Conservation (phyloP, 2,888 invertebrate species). For the Nomada goodeniana region DNA sequence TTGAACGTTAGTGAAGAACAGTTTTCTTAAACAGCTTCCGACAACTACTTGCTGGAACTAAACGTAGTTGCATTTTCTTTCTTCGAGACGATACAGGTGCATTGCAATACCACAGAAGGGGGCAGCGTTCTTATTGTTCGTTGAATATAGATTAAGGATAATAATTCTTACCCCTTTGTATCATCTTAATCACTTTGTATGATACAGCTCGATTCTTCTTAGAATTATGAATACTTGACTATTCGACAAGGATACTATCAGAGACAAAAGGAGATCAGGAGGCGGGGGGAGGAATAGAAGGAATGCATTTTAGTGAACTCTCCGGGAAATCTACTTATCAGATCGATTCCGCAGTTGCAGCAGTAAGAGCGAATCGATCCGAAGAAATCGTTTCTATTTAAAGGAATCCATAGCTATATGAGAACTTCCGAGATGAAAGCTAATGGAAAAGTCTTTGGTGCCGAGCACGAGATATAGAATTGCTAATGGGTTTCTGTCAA, state of each 20-base stretch:
- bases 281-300: neutral
- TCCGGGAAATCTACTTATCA: conserved; percentile 9
- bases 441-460: conserved; percentile 4
- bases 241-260: neutral
- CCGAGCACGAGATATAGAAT: neutral
- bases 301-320: conserved; percentile 9
- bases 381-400: conserved; percentile 13
- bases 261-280: conserved; percentile 3
- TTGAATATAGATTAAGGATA: neutral
- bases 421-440: neutral
- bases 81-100: neutral
- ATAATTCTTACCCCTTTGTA: neutral
- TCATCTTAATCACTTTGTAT: neutral
- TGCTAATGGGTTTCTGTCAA: neutral
- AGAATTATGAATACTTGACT: conserved; percentile 1
- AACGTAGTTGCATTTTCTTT: no score
- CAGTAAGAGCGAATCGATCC: conserved; percentile 13
- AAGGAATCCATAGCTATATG: conserved; percentile 4
- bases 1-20: conserved; percentile 10
- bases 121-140: neutral
- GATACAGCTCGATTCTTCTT: neutral
- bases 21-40: neutral
- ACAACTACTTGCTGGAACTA: conserved; percentile 4
- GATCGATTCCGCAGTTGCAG: conserved; percentile 12
- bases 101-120: neutral